Base-by-base conservation (phyloP, 2,113 vertebrate genomes). In the Leucopsar rothschildi region DNA sequence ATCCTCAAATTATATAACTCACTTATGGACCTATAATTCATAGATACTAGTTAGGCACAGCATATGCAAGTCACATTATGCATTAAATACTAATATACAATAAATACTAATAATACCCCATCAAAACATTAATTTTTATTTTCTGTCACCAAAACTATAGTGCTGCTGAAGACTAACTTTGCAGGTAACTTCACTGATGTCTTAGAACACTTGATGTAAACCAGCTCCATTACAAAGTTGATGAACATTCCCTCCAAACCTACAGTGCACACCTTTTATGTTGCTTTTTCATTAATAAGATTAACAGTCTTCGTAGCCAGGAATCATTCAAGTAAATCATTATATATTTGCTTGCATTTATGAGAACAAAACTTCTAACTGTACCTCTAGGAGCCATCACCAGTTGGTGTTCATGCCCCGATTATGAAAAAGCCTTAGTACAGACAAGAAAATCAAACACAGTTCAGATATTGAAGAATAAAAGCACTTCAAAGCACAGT, bases 391-490 rank as follows among this genome's bases (percentile, higher is more conserved):
- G 31, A 91, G 23, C 10, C 15, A 31, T 18, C 6, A 24, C 3
- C 4, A 4, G 11, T 15, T 28, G 16, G 7, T 3, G 44, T 11
- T 22, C 28, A 22, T 12, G 28, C 4, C 20, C n/a, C 0, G 7
- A 28, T 39, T 56, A 55, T 27, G 31, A 49, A 83, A 91, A 52
- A 40, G 4, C 29, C 23, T 52, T 29, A 42, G 4, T 15, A 45
- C 4, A 53, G 61, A 47, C 27, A 66, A 42, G 10, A 9, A 47
- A 71, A 72, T 35, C 37, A 86, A 86, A 31, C 29, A 24, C 5
- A 52, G 10, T 44, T 53, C 77, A 69, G 7, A 44, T 5, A 56
- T 18, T 40, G 20, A 56, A 44, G 33, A 82, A 8, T 10, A 60
- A 79, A 68, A 72, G 18, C 29, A 47, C 19, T 40, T 13, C 1